Evolutionary conservation across 2,888 invertebrate species (phyloP).

Genomic region (Ectropis crepuscularia): DNA sequence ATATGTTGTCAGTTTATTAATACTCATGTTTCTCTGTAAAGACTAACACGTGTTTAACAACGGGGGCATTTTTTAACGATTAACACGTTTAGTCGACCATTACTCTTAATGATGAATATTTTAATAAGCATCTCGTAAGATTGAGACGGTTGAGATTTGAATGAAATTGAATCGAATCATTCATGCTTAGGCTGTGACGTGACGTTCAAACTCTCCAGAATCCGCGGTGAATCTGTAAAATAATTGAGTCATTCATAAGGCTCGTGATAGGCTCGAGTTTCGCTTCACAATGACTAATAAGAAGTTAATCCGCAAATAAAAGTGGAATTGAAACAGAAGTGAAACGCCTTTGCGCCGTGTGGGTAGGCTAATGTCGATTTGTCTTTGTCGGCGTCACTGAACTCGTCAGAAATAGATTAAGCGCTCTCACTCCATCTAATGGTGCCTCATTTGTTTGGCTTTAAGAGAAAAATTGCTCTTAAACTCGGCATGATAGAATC

Average conservation of each 20-base stretch:
- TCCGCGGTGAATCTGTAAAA: constrained; percentile 71
- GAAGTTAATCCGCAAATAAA: constrained; percentile 85
- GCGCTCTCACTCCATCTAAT: constrained; percentile 85
- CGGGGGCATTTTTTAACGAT: constrained; percentile 53
- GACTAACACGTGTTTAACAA: constrained; percentile 65
- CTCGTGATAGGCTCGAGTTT: constrained; percentile 74
- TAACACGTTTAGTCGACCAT: constrained; percentile 43
- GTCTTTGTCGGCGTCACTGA: constrained; percentile 85
- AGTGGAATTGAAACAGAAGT: constrained; percentile 85
- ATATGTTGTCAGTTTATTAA: constrained; percentile 76
- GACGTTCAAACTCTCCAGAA: constrained; percentile 42
- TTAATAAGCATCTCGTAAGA: constrained; percentile 31
- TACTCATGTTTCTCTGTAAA: constrained; percentile 61
- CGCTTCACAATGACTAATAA: constrained; percentile 82
- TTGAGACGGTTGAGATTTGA: constrained; percentile 37
- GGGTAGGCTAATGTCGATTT: constrained; percentile 84
- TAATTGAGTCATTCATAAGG: constrained; percentile 84
- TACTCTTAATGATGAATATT: constrained; percentile 36
- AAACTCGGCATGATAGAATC: constrained; percentile 78
- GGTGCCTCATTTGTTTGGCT: constrained; percentile 84
- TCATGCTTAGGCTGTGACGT: constrained; percentile 51
- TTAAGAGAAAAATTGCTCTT: constrained; percentile 83
- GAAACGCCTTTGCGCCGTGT: constrained; percentile 81
- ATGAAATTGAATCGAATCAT: constrained; percentile 50
- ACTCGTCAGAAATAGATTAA: constrained; percentile 86